Evolutionary conservation across 2,113 vertebrate species (phyloP).

Genomic region (Ivindomyrus marchei): DNA sequence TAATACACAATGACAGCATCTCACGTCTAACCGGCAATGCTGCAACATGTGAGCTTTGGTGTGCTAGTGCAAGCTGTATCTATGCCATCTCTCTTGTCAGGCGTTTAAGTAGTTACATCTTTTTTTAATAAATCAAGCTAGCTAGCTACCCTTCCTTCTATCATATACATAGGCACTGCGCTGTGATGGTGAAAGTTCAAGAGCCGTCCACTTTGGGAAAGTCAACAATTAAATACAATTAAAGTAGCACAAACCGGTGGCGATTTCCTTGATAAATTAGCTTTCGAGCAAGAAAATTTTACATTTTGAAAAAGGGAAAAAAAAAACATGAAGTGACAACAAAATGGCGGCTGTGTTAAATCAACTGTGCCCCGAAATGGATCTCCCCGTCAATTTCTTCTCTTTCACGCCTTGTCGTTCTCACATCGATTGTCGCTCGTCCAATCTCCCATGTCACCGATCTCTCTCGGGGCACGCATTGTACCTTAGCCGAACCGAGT

Average conservation of each 20-base stretch:
- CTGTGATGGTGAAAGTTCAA: neutral
- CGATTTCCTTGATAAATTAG: slow-evolving; percentile 8
- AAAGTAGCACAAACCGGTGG: neutral
- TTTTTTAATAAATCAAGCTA: slow-evolving; percentile 30
- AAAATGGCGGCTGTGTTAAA: slow-evolving; percentile 22
- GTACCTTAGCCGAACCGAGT: slow-evolving; percentile 50
- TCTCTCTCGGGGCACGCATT: slow-evolving; percentile 49
- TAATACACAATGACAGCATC: neutral
- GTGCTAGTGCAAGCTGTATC: neutral
- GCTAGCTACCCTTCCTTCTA: slow-evolving; percentile 46
- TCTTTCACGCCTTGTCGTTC: slow-evolving; percentile 33
- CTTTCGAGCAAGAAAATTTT: slow-evolving; percentile 2
- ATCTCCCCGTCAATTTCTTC: slow-evolving; percentile 27
- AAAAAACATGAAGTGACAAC: slow-evolving; percentile 12
- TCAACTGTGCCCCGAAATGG: slow-evolving; percentile 19
- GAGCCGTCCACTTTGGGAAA: neutral
- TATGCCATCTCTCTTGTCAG: neutral
- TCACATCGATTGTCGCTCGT: slow-evolving; percentile 42
- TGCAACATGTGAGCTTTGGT: slow-evolving; percentile 7
- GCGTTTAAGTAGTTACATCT: neutral
- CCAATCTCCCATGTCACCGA: slow-evolving; percentile 39
- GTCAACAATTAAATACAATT: slow-evolving; percentile 10
- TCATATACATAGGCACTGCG: slow-evolving; percentile 3
- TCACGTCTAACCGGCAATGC: neutral
- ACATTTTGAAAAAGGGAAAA: slow-evolving; percentile 38